Conservation (phyloP, 2,113 vertebrate species). For the Entosphenus tridentatus region DNA sequence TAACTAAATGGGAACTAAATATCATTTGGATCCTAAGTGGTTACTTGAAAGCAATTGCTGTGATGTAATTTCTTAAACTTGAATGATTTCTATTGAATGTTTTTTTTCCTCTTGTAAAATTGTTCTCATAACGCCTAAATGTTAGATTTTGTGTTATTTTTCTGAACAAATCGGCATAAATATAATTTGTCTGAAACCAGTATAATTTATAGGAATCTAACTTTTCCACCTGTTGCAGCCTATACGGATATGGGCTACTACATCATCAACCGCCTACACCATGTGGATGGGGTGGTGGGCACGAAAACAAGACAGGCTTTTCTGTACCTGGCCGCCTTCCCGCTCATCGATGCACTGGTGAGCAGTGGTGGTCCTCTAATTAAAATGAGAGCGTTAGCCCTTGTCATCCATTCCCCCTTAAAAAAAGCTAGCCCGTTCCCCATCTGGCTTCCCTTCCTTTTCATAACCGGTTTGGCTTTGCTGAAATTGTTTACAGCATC, state of each 20-base stretch:
- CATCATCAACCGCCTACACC: conserved; percentile 94
- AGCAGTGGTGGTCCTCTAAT: neutral
- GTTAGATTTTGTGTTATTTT: no score
- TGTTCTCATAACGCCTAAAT: no score
- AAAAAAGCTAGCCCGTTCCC: no score
- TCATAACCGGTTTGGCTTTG: no score
- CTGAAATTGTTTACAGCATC: no score
- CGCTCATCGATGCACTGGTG: conserved; percentile 91
- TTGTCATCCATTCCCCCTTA: neutral
- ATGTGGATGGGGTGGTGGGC: conserved; percentile 85
- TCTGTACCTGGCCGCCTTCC: conserved; percentile 78
- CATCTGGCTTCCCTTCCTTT: no score
- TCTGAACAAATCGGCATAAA: no score
- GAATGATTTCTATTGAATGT: conserved; percentile 10
- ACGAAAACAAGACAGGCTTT: conserved; percentile 78
- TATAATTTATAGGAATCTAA: no score
- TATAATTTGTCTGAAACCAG: no score
- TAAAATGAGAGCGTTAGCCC: neutral
- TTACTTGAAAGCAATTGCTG: conserved; percentile 15
- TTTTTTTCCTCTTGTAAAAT: conserved; percentile 1
- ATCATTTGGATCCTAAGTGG: conserved; percentile 14
- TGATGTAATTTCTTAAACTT: conserved; percentile 11
- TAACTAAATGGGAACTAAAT: conserved; percentile 9
- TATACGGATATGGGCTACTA: conserved; percentile 77
- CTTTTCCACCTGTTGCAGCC: conserved; percentile 23